These are phyloP conservation scores for Phengaris arion DNA, from an alignment of 2,888 invertebrate genomes.

Conservation along the genomic window DNA sequence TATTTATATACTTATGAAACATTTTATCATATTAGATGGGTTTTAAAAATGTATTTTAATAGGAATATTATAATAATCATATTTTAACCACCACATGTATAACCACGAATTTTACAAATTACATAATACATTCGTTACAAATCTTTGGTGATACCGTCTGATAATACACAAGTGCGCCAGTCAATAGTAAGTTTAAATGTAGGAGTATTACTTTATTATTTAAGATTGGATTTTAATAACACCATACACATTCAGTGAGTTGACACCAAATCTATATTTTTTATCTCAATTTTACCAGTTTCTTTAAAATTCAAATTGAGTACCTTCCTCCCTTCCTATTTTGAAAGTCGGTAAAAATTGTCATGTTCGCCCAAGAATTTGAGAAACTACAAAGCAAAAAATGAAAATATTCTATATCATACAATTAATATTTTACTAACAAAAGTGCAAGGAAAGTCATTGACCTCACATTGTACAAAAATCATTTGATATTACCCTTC, in stretches of 20 bases:
- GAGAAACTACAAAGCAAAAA: conserved; percentile 58
- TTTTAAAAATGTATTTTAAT: neutral
- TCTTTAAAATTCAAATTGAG: neutral
- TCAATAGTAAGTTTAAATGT: too few relatives aligned
- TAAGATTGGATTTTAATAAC: neutral
- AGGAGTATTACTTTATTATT: too few relatives aligned
- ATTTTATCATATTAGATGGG: neutral
- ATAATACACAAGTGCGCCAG: too few relatives aligned
- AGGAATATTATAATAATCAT: neutral
- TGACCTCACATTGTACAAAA: neutral
- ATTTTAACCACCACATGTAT: too few relatives aligned
- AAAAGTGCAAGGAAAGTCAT: neutral
- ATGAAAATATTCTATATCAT: neutral
- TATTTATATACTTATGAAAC: neutral
- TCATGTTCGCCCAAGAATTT: conserved; percentile 52
- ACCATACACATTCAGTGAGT: neutral
- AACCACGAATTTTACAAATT: neutral
- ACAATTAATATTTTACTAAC: neutral
- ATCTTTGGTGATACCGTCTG: conserved; percentile 7
- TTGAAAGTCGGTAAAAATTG: neutral
- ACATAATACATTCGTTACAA: conserved; percentile 6
- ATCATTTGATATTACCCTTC: neutral
- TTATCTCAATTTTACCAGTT: neutral
- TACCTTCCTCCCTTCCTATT: neutral
- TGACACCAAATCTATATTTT: neutral